Base-by-base conservation (phyloP, 2,113 vertebrate species). In the Galeopterus variegatus region DNA sequence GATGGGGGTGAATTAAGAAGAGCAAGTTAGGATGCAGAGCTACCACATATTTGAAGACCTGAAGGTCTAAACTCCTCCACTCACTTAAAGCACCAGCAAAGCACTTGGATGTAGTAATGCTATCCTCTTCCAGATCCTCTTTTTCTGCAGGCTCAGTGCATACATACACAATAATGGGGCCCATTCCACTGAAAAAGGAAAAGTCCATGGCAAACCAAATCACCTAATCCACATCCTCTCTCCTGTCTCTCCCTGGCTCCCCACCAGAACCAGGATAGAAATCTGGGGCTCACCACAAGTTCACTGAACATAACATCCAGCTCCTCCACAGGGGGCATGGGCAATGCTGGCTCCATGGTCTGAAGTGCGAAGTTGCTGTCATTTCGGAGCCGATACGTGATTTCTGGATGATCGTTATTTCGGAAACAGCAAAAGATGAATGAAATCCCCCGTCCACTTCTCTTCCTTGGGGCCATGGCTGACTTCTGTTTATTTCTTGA, bases 341-440 rank as follows among this genome's bases (percentile, higher is more conserved):
- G 99, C 97, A 99, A 98, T 0, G 99, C 93, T 0, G 99, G 99
- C 98, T 99, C 99, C 99, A 99, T 99, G 94, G 99, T 98, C 98
- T 99, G 99, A 96, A 99, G 99, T n/a, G 99, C 99, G 1, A 99
- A 99, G 98, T 93, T 98, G 98, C 99, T 99, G 94, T 99, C 99
- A 96, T 99, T 99, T 94, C 99, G 99, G 84, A 99, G 99, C 90
- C 99, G 99, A 98, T 99, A 99, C 0, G 99, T 99, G 99, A 99
- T 99, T 99, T 99, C 99, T 0, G 99, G 99, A 96, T 99, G 99
- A 96, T 99, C 99, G 1, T 98, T 99, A 98, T 99, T 99, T 97
- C 99, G 99, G 98, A 99, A 99, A 98, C 99, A 99, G 99, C 99
- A 99, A 98, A 99, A 99, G 98, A 99, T 99, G 98, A 99, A 99